Evolutionary conservation across 2,888 invertebrate species (phyloP).

Genomic region (Ectemnius continuus): DNA sequence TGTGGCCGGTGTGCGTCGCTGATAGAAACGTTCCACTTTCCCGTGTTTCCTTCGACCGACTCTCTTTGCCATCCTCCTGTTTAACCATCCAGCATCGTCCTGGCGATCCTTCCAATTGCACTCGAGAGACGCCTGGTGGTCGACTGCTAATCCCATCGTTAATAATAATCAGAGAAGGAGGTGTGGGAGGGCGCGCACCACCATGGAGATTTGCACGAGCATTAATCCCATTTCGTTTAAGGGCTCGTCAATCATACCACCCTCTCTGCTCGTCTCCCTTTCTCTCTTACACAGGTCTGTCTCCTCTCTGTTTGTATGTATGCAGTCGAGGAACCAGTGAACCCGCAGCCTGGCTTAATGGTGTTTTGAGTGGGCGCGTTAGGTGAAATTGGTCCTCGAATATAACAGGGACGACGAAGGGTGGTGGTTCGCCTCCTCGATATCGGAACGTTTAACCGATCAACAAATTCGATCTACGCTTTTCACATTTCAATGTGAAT

Average conservation of each 20-base stretch:
- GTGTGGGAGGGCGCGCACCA: slow-evolving; percentile 32
- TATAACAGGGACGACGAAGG: not conserved
- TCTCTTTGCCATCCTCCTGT: not conserved
- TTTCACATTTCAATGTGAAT: no score
- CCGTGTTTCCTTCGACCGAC: slow-evolving; percentile 13
- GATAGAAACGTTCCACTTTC: not conserved
- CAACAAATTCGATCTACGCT: no score
- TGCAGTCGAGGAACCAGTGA: slow-evolving; percentile 43
- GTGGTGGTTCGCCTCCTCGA: no score
- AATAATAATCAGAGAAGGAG: slow-evolving; percentile 56
- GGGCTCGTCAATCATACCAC: slow-evolving; percentile 67
- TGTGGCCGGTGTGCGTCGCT: not conserved
- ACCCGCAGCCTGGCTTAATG: slow-evolving; percentile 48
- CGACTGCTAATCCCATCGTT: slow-evolving; percentile 54
- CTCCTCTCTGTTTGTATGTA: slow-evolving; percentile 19
- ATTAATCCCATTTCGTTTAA: slow-evolving; percentile 68
- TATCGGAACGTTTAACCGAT: no score
- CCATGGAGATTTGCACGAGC: slow-evolving; percentile 61
- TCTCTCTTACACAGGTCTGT: not conserved
- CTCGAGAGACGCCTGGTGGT: not conserved
- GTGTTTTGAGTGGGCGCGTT: slow-evolving; percentile 51
- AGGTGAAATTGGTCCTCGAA: slow-evolving; percentile 45
- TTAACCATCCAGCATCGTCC: no score
- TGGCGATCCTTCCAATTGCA: not conserved
- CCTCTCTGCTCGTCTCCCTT: slow-evolving; percentile 10